A percentile compares a stretch with the other conserved stretches of the same genome.
Conservation (phyloP, 2,113 vertebrate species). For the Alligator mississippiensis region DNA sequence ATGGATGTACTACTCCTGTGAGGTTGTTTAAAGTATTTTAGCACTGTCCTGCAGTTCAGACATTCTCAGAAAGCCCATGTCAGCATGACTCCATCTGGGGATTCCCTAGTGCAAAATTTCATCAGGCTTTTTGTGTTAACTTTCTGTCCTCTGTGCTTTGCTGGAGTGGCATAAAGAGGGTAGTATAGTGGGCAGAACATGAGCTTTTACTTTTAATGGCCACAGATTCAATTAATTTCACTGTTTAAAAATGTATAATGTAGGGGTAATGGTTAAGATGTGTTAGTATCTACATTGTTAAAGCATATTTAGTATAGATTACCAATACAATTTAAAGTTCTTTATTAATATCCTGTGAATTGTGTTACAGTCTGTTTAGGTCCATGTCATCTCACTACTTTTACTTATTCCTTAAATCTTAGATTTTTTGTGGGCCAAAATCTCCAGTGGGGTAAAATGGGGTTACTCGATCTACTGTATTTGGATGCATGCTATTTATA, state of each 20-base stretch:
- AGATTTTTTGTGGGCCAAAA: not conserved
- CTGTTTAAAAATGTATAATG: not conserved
- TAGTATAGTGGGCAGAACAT: not conserved
- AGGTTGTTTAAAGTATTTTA: too few relatives aligned
- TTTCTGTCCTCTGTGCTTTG: accelerated
- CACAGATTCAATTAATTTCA: not conserved
- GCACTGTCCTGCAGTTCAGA: too few relatives aligned
- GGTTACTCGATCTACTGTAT: not conserved
- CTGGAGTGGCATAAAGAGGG: not conserved
- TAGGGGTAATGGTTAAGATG: not conserved
- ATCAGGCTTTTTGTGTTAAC: not conserved
- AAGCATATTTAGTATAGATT: not conserved
- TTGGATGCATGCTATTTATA: not conserved
- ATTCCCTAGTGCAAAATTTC: not conserved
- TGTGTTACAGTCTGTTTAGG: not conserved
- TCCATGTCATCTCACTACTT: not conserved
- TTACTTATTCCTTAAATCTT: not conserved
- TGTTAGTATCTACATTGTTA: not conserved
- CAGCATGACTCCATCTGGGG: accelerated
- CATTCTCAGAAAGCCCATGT: not conserved
- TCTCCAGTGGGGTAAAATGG: not conserved
- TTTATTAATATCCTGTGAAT: not conserved
- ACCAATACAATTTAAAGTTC: not conserved
- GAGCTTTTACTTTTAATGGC: not conserved
- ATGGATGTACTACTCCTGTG: too few relatives aligned